Percentiles rank a stretch among this genome's conserved stretches.
Evolutionary conservation across 2,888 invertebrate genomes (phyloP).

Genomic region (Cyclophora punctaria): DNA sequence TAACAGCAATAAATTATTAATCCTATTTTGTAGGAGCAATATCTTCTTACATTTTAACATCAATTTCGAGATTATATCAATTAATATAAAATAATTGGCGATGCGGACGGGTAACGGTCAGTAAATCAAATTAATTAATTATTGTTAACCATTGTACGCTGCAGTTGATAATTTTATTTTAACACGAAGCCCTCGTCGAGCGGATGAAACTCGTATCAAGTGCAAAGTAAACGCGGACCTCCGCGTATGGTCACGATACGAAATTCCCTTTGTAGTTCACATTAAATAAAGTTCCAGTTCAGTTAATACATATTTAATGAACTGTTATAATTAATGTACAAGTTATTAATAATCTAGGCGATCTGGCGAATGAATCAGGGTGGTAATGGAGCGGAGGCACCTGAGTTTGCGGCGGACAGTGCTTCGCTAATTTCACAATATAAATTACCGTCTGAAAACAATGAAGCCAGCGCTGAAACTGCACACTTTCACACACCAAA

Average conservation of each 20-base stretch:
- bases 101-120: conserved; percentile 3
- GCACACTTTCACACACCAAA: conserved; percentile 32
- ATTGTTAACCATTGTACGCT: conserved; percentile 20
- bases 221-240: conserved; percentile 22
- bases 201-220: conserved; percentile 20
- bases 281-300: conserved; percentile 17
- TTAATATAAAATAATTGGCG: conserved; percentile 25
- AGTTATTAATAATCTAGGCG: conserved; percentile 46
- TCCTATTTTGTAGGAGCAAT: too few species aligned
- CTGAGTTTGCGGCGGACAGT: conserved; percentile 42
- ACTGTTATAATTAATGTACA: conserved; percentile 51
- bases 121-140: conserved; percentile 28
- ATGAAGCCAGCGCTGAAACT: conserved; percentile 42
- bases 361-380: conserved; percentile 43
- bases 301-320: conserved; percentile 51
- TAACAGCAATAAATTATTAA: too few species aligned
- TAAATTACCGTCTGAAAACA: conserved; percentile 64
- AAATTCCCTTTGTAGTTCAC: conserved; percentile 15
- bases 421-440: conserved; percentile 60
- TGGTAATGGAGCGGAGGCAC: conserved; percentile 37
- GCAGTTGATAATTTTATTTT: conserved; percentile 21
- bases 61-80: conserved; percentile 10
- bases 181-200: conserved; percentile 14
- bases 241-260: background rate
- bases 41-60: too few species aligned